Percentiles rank a stretch among this genome's conserved stretches.
These are phyloP conservation scores for Rhyzopertha dominica DNA, from an alignment of 1,140 invertebrate species.

Conservation along the genomic window DNA sequence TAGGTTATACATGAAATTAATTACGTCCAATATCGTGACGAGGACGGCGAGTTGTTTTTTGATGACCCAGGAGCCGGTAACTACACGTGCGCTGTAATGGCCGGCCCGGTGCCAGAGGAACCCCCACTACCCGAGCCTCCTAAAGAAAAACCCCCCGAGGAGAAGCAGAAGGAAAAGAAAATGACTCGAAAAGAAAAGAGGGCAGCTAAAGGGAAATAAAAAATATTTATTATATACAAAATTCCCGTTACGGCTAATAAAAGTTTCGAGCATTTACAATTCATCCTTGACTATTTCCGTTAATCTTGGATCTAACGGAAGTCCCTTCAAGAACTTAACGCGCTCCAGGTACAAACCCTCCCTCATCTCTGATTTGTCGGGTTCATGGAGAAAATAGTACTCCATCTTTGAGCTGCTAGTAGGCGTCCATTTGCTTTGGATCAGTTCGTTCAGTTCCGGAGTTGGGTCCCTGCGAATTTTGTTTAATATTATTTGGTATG, in stretches of 20 bases:
- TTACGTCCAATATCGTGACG: constrained; percentile 52
- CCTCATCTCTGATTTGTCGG: constrained; percentile 41
- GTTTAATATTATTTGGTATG: neutral
- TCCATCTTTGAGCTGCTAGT: constrained; percentile 45
- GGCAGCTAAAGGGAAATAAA: too few species aligned
- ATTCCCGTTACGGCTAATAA: too few species aligned
- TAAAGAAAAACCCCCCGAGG: constrained; percentile 5
- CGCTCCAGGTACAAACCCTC: constrained; percentile 43
- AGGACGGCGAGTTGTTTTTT: constrained; percentile 52
- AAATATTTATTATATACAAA: too few species aligned
- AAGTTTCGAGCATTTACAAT: constrained; percentile 20
- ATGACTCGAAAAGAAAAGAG: too few species aligned
- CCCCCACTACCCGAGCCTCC: constrained; percentile 11
- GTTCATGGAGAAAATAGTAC: constrained; percentile 45
- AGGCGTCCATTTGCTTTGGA: constrained; percentile 49
- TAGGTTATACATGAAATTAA: constrained; percentile 49
- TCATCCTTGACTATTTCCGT: constrained; percentile 21
- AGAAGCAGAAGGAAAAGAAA: too few species aligned
- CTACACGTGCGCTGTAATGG: constrained; percentile 58
- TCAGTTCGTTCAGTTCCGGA: constrained; percentile 37
- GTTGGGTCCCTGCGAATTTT: constrained; percentile 49
- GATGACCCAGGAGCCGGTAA: constrained; percentile 54
- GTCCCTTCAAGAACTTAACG: constrained; percentile 46
- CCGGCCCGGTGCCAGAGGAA: constrained; percentile 24
- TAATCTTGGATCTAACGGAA: constrained; percentile 27